Percentiles rank a stretch among this genome's conserved stretches.
These are phyloP conservation scores for Tiliacea aurago DNA, from an alignment of 2,888 invertebrate species.

Conservation along the genomic window DNA sequence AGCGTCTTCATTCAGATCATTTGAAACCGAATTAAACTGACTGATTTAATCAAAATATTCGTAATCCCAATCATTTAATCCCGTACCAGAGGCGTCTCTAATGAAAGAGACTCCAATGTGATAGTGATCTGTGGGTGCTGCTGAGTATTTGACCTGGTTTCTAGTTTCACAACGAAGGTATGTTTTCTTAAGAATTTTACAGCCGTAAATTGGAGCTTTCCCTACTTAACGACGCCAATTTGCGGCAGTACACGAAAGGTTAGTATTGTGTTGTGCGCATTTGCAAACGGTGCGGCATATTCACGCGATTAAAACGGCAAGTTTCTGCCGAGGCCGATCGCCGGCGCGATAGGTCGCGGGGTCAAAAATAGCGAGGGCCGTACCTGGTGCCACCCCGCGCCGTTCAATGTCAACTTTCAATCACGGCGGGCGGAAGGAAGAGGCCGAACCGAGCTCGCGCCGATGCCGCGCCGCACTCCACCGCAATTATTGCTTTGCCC, in stretches of 20 bases:
- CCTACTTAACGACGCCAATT: slow-evolving; percentile 77
- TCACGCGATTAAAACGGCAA: slow-evolving; percentile 87
- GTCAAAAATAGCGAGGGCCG: slow-evolving; percentile 89
- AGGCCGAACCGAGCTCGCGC: slow-evolving; percentile 81
- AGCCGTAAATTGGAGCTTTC: slow-evolving; percentile 66
- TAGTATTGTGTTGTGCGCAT: slow-evolving; percentile 79
- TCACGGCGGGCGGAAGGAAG: slow-evolving; percentile 87
- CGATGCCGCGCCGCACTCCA: slow-evolving; percentile 75
- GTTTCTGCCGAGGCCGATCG: slow-evolving; percentile 88
- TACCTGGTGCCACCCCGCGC: slow-evolving; percentile 88
- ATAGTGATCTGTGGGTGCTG: slow-evolving; percentile 1
- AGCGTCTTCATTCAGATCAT: slow-evolving; percentile 80
- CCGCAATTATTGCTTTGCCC: slow-evolving; percentile 83
- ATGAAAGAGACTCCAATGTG: slow-evolving; percentile 17
- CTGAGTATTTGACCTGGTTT: slow-evolving; percentile 50
- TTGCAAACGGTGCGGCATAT: slow-evolving; percentile 85
- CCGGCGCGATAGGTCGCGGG: slow-evolving; percentile 88
- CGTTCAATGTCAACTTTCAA: slow-evolving; percentile 90
- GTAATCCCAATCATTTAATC: slow-evolving; percentile 51
- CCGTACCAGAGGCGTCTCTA: slow-evolving; percentile 1
- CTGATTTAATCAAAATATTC: slow-evolving; percentile 48
- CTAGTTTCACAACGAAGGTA: slow-evolving; percentile 39
- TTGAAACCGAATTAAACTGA: slow-evolving; percentile 71
- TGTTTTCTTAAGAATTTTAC: slow-evolving; percentile 24
- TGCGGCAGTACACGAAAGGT: slow-evolving; percentile 79